phyloP scores from a whole-genome alignment of 1,140 invertebrate genomes.

The Heliconius hewitsoni region DNA sequence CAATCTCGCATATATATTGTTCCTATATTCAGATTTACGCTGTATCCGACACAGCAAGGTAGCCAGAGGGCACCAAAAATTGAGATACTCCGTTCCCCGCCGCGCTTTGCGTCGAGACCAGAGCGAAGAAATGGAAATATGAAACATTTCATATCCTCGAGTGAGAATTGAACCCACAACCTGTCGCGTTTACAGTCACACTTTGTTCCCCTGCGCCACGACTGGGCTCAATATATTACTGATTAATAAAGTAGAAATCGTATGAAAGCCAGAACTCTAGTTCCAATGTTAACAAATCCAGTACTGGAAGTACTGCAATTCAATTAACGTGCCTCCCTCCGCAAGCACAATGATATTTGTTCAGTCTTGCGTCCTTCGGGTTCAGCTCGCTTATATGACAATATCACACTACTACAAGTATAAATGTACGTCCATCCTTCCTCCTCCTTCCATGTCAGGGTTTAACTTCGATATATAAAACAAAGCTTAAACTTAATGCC shows the following conservation, averaged over 20 bases:
- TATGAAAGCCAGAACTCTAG: background rate
- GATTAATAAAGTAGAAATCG: conserved; percentile 7
- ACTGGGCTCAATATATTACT: background rate
- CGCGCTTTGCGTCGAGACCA: too few species aligned
- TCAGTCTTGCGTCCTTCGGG: conserved; percentile 5
- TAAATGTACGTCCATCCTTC: background rate
- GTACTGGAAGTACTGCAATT: conserved; percentile 10
- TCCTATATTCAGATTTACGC: background rate
- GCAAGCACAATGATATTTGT: conserved; percentile 14
- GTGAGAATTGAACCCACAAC: too few species aligned
- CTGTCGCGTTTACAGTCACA: too few species aligned
- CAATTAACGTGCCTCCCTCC: conserved; percentile 13
- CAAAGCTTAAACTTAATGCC: too few species aligned
- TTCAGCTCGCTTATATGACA: conserved; percentile 5
- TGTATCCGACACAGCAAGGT: too few species aligned
- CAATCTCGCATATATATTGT: background rate
- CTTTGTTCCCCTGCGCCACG: too few species aligned
- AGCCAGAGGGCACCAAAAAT: too few species aligned
- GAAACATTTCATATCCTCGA: too few species aligned
- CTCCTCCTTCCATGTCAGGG: background rate
- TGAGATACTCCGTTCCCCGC: too few species aligned
- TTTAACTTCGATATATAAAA: too few species aligned
- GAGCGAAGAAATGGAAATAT: too few species aligned
- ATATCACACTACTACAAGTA: background rate
- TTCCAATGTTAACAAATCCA: conserved; percentile 6